Base-by-base conservation (phyloP, 2,888 invertebrate species). In the Acrobasis consociella region DNA sequence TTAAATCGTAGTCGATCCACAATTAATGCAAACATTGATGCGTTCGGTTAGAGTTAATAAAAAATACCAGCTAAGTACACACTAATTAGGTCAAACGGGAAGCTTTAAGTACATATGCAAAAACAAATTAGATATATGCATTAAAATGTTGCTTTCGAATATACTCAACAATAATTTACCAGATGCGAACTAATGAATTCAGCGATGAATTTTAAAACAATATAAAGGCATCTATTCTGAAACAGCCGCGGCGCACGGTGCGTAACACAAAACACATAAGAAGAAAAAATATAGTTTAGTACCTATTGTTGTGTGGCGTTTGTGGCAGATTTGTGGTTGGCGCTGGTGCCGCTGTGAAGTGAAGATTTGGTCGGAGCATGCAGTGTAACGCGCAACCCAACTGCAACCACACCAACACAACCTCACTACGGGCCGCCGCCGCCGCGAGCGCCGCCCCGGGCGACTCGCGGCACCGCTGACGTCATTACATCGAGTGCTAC, bases 311-410 rank as follows among this genome's bases (percentile, higher is more conserved):
- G 91, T 82, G 93, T 90, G 91, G 83, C 88, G 91, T 91, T 90
- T 89, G 91, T 86, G 87, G 91, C 87, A 83, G 93, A 84, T 86
- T 89, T 91, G 90, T 91, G 89, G 90, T 88, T 90, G 87, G 88
- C 91, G 89, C 91, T 88, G 91, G 91, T 86, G 93, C 91, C 92
- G 92, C 92, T 89, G 93, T 89, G 89, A 83, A 85, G 91, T 89
- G 91, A 77, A 86, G 91, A 86, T 91, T 91, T 91, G 93, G 93
- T 94, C 94, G 96, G 96, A 95, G 96, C 96, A 96, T 96, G 96
- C 95, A 96, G 96, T 95, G 96, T 96, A 94, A 96, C 95, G 94
- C 96, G 96, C 95, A 96, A 96, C 95, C 96, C 96, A 95, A 96
- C 96, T 97, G 96, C 95, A 96, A 96, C 95, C 95, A 94, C 94